A percentile compares a stretch with the other conserved stretches of the same genome.
phyloP scores from a whole-genome alignment of 2,888 invertebrate species.

The Gnatocerus cornutus region DNA sequence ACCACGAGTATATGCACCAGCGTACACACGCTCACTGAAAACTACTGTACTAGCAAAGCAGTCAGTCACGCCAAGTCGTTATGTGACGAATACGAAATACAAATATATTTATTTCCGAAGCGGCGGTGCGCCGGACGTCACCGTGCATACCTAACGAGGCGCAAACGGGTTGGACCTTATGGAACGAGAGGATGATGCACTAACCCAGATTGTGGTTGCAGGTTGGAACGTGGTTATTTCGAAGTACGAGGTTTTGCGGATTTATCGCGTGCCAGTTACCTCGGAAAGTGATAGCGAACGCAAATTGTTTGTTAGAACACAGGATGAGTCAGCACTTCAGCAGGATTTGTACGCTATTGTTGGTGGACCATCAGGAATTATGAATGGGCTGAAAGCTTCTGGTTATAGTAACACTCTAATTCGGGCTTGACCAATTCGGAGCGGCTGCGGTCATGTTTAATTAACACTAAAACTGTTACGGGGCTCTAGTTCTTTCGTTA shows the following conservation, averaged over 20 bases:
- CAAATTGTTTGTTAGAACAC: not conserved
- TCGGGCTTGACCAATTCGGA: no score
- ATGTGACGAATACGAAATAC: slow-evolving; percentile 68
- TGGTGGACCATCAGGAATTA: not conserved
- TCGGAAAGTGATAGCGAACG: slow-evolving; percentile 9
- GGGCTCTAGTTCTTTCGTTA: no score
- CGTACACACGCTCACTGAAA: slow-evolving; percentile 39
- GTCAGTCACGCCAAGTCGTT: slow-evolving; percentile 63
- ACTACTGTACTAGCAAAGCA: slow-evolving; percentile 43
- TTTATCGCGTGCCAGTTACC: slow-evolving; percentile 29
- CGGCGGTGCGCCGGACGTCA: slow-evolving; percentile 57
- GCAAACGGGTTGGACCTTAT: slow-evolving; percentile 15
- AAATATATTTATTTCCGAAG: slow-evolving; percentile 46
- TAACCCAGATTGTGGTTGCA: slow-evolving; percentile 23
- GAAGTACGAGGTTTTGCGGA: not conserved
- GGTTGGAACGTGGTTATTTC: slow-evolving; percentile 6
- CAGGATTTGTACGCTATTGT: slow-evolving; percentile 1
- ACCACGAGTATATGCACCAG: slow-evolving; percentile 61
- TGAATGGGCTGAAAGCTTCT: not conserved
- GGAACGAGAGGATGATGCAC: slow-evolving; percentile 6
- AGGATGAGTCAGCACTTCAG: slow-evolving; percentile 3
- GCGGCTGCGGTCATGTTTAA: no score
- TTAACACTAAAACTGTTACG: no score
- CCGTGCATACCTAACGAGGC: slow-evolving; percentile 44
- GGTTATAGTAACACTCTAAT: not conserved